phyloP scores from a whole-genome alignment of 2,797 vertebrate species.

The Syngnathus rostellatus region DNA sequence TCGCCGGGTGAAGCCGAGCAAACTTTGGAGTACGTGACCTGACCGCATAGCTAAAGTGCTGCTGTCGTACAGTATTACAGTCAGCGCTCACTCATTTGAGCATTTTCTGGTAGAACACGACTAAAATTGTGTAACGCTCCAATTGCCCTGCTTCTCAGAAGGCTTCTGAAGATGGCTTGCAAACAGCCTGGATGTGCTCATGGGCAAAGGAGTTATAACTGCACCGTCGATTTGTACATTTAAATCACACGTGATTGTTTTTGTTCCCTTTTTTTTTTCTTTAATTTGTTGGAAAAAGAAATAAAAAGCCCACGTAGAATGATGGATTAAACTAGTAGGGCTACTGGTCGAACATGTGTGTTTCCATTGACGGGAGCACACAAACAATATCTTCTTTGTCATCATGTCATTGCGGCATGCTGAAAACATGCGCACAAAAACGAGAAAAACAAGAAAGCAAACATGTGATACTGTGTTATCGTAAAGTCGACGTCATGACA shows the following conservation, averaged over 20 bases:
- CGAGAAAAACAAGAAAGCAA: not conserved
- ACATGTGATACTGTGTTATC: not conserved
- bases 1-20: slow-evolving; percentile 40
- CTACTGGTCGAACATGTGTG: not conserved
- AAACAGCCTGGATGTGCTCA: not conserved
- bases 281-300: not conserved
- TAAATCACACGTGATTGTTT: too few species aligned
- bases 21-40: slow-evolving; percentile 27
- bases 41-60: not conserved
- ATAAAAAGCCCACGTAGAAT: not conserved
- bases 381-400: slow-evolving; percentile 49
- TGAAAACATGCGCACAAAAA: slow-evolving; percentile 15
- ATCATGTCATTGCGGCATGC: slow-evolving; percentile 18
- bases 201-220: not conserved
- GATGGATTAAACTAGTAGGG: not conserved
- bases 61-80: not conserved
- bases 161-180: not conserved
- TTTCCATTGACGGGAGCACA: slow-evolving; percentile 11
- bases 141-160: not conserved
- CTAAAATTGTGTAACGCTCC: not conserved
- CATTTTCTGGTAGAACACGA: not conserved
- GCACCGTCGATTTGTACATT: too few species aligned
- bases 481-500: not conserved
- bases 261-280: too few species aligned
- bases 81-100: not conserved